A percentile compares a stretch with the other conserved stretches of the same genome.
Conservation (phyloP, 2,888 invertebrate genomes). For the Blera fallax region DNA sequence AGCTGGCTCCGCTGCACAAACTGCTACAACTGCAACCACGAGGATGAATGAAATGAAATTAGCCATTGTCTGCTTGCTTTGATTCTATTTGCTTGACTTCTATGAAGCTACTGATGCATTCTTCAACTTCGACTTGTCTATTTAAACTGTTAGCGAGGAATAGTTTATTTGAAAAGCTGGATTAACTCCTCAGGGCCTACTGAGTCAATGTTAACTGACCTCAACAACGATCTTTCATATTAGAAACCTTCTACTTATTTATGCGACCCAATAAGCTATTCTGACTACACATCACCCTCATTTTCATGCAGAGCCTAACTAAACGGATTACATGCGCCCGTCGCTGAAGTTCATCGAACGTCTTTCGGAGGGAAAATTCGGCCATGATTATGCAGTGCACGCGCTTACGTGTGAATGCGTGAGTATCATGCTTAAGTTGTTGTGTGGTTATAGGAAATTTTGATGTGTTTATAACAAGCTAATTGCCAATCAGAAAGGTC, state of each 20-base stretch:
- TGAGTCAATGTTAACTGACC: constrained; percentile 5
- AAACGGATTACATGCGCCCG: constrained; percentile 30
- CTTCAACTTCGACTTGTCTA: constrained; percentile 14
- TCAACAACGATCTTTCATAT: constrained; percentile 1
- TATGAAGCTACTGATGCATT: constrained; percentile 32
- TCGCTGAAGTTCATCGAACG: constrained; percentile 62
- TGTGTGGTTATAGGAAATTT: neutral
- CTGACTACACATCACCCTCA: constrained; percentile 20
- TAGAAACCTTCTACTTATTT: constrained; percentile 45
- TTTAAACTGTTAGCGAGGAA: constrained; percentile 45
- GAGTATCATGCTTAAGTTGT: constrained; percentile 45
- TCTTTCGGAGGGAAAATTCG: constrained; percentile 41
- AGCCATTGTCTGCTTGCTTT: constrained; percentile 26
- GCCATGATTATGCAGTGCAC: constrained; percentile 55
- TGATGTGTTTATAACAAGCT: neutral
- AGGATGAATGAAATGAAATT: constrained; percentile 37
- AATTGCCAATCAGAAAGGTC: constrained; percentile 47
- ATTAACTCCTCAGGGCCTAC: neutral
- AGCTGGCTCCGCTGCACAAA: constrained; percentile 30
- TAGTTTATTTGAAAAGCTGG: neutral
- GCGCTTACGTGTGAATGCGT: constrained; percentile 55
- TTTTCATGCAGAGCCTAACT: constrained; percentile 25
- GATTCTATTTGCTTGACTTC: constrained; percentile 33
- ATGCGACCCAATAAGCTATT: constrained; percentile 34
- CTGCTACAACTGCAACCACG: constrained; percentile 5